Percentiles rank a stretch among this genome's conserved stretches.
Conservation (phyloP, 2,797 vertebrate genomes). For the Bradypus variegatus region DNA sequence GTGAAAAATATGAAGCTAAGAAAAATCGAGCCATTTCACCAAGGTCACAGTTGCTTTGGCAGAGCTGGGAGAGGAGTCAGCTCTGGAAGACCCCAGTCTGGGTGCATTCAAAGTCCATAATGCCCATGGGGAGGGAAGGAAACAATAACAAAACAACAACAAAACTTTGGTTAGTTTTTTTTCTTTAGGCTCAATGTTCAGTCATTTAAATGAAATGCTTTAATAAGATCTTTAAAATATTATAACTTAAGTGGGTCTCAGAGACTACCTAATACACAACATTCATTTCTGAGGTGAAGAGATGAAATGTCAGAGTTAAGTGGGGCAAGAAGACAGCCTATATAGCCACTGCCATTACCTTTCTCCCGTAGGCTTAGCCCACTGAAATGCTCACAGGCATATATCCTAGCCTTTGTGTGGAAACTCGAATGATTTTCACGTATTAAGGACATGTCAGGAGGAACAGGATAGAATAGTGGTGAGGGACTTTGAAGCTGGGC, state of each 20-base stretch:
- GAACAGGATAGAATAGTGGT: too few species aligned
- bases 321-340: neutral
- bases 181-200: neutral
- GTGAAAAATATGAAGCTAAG: neutral
- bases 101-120: neutral
- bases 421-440: neutral
- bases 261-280: neutral
- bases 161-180: neutral
- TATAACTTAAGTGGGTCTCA: neutral
- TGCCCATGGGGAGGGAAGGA: neutral
- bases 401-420: neutral
- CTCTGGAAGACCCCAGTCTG: neutral
- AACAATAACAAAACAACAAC: neutral
- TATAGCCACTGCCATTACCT: neutral
- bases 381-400: neutral
- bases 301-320: neutral
- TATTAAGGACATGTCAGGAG: neutral
- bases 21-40: neutral
- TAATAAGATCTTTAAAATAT: neutral
- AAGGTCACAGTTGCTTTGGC: neutral
- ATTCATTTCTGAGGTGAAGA: constrained; percentile 1
- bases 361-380: neutral
- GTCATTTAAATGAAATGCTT: neutral
- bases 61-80: neutral
- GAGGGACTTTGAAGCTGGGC: neutral